Conservation (phyloP, 2,797 vertebrate genomes). For the Ispidina picta region DNA sequence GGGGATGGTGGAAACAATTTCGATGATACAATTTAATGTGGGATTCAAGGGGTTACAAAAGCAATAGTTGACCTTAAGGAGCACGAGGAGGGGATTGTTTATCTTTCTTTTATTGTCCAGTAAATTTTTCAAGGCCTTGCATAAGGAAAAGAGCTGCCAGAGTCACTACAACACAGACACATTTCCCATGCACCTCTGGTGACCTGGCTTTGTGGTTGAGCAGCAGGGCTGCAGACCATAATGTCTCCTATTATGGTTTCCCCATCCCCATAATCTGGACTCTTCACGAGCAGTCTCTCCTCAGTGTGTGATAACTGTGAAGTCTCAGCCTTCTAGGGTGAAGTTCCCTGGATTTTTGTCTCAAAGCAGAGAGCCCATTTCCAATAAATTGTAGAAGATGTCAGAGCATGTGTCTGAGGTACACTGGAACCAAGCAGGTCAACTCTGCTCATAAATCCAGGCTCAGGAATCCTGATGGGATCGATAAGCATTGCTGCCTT, state of each 20-base stretch:
- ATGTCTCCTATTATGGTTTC: neutral
- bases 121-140: neutral
- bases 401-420: neutral
- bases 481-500: neutral
- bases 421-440: neutral
- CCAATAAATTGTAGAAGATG: neutral
- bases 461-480: neutral
- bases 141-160: neutral
- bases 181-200: slow-evolving; percentile 15
- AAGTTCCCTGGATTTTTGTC: neutral
- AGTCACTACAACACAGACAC: neutral
- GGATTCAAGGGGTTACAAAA: neutral
- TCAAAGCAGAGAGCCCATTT: neutral
- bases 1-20: neutral
- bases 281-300: fast-evolving
- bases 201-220: neutral
- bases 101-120: neutral
- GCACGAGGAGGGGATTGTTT: slow-evolving; percentile 8
- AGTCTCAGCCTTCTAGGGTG: neutral
- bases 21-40: neutral
- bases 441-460: neutral
- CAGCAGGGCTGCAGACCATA: neutral
- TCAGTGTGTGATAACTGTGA: fast-evolving
- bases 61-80: neutral
- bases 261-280: neutral